Evolutionary conservation across 2,797 vertebrate genomes (phyloP).

Genomic region (Myoxocephalus aenaeus): DNA sequence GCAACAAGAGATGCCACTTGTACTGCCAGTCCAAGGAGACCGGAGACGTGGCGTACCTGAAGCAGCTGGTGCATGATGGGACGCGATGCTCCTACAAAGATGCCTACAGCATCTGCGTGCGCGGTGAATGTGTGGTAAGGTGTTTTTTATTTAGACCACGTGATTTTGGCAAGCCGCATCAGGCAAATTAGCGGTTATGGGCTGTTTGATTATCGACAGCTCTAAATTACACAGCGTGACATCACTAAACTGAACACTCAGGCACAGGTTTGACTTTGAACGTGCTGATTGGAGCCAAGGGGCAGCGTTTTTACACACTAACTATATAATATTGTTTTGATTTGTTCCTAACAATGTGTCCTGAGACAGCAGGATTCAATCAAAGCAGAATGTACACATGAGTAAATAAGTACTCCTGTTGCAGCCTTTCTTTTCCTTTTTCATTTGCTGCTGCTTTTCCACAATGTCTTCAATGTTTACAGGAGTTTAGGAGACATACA

Average conservation of each 20-base stretch:
- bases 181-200: background rate
- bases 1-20: constrained; percentile 93
- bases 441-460: background rate
- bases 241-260: background rate
- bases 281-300: too few relatives aligned
- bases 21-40: constrained; percentile 96
- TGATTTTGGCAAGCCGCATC: background rate
- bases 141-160: background rate
- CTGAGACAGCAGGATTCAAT: background rate
- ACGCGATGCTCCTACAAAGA: constrained; percentile 97
- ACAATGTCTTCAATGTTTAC: too few relatives aligned
- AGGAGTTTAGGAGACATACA: too few relatives aligned
- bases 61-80: constrained; percentile 94
- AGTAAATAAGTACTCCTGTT: background rate
- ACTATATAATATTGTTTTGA: background rate
- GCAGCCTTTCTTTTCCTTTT: background rate
- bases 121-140: constrained; percentile 98
- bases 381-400: background rate
- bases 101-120: constrained; percentile 94
- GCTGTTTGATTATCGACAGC: background rate
- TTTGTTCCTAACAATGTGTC: background rate
- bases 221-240: background rate
- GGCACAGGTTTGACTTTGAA: background rate
- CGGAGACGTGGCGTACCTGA: constrained; percentile 91
- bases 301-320: too few relatives aligned